Evolutionary conservation across 92 coral and sea anemone genomes (phyloP).

Genomic region (Zoanthus gigantus): DNA sequence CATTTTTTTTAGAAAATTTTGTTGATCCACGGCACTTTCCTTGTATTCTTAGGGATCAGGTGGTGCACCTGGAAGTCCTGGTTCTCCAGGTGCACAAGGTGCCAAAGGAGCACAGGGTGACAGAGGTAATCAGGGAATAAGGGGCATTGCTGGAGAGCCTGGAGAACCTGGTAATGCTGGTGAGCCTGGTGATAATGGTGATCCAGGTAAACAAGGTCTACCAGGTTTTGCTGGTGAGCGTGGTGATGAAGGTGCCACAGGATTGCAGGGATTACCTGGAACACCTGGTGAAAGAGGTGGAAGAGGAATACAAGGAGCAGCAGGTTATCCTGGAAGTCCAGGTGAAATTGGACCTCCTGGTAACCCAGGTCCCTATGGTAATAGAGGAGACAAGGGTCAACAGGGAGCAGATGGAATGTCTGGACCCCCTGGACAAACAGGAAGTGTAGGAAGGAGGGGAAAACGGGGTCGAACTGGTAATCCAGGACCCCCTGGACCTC

Average conservation of each 20-base stretch:
- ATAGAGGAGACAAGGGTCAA: constrained; percentile 11
- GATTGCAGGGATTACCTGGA: neutral
- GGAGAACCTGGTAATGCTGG: constrained; percentile 2
- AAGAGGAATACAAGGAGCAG: constrained; percentile 5
- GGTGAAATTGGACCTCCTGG: constrained; percentile 28
- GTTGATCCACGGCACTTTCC: no score
- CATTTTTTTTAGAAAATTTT: no score
- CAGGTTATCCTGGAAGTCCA: constrained; percentile 17
- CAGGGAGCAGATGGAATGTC: neutral
- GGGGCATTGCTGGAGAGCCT: neutral
- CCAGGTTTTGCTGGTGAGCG: constrained; percentile 16
- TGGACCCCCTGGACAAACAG: constrained; percentile 4
- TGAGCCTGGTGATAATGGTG: constrained; percentile 24
- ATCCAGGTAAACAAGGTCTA: constrained; percentile 1
- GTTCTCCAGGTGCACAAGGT: neutral
- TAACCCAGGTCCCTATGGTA: neutral
- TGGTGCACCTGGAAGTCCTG: neutral
- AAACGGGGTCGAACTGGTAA: constrained; percentile 23
- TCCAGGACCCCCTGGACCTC: constrained; percentile 17
- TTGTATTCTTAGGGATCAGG: neutral
- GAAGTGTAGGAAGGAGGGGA: constrained; percentile 19
- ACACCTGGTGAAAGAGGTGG: neutral
- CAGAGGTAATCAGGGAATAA: neutral
- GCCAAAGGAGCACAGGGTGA: neutral
- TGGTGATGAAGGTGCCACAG: constrained; percentile 33